Evolutionary conservation across 1,140 invertebrate species (phyloP).

Genomic region (Drosophila teissieri): DNA sequence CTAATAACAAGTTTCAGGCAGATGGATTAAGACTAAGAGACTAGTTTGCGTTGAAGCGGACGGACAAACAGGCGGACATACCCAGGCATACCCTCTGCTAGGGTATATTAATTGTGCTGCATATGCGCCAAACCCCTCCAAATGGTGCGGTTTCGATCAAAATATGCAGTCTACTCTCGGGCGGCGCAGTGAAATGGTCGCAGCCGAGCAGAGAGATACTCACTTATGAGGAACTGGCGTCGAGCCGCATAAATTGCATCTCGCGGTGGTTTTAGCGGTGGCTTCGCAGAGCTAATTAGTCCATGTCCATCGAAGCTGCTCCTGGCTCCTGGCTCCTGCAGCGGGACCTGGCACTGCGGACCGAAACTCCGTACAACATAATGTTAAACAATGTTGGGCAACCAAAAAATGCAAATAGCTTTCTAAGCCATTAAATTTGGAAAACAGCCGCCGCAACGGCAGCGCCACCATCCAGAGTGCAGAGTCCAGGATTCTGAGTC

Average conservation of each 20-base stretch:
- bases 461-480: constrained; percentile 3
- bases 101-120: no score
- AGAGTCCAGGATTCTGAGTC: constrained; percentile 7
- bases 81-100: no score
- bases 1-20: no score
- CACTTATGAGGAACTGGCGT: constrained; percentile 7
- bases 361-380: constrained; percentile 55
- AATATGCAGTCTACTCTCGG: constrained; percentile 2
- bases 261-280: not conserved
- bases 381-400: constrained; percentile 76
- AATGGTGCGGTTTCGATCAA: not conserved
- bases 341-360: not conserved
- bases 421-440: constrained; percentile 84
- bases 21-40: no score
- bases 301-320: constrained; percentile 1
- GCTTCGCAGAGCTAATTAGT: constrained; percentile 31
- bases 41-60: no score
- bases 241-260: constrained; percentile 26
- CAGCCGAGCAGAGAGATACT: not conserved
- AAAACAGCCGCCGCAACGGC: constrained; percentile 70
- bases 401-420: constrained; percentile 80
- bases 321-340: not conserved
- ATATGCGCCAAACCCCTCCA: not conserved
- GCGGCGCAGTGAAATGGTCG: not conserved
- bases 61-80: no score